Conservation (phyloP, 1,140 invertebrate genomes). For the Scaptomyza pallida region DNA sequence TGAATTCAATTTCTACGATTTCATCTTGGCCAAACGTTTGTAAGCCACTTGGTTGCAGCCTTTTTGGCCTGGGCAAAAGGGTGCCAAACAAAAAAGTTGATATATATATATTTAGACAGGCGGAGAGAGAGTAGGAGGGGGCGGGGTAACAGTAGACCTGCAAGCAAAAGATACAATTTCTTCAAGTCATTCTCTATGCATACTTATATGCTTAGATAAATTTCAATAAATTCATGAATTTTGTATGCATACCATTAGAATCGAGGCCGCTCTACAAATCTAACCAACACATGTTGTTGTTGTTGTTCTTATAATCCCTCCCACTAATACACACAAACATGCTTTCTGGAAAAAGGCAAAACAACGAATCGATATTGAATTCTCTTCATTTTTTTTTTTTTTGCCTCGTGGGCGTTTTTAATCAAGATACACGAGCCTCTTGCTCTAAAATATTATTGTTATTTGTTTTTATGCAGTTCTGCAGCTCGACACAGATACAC, state of each 20-base stretch:
- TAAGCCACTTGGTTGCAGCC: slow-evolving; percentile 50
- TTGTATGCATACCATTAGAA: slow-evolving; percentile 47
- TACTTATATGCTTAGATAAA: slow-evolving; percentile 57
- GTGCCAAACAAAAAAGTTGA: too few relatives aligned
- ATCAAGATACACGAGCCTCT: slow-evolving; percentile 60
- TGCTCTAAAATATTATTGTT: slow-evolving; percentile 51
- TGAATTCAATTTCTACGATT: slow-evolving; percentile 79
- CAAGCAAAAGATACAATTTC: slow-evolving; percentile 44
- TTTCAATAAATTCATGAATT: slow-evolving; percentile 80
- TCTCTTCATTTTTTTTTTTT: slow-evolving; percentile 6
- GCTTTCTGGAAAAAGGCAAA: too few relatives aligned
- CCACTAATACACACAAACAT: slow-evolving; percentile 52
- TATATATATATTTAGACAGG: background rate
- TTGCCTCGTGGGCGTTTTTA: slow-evolving; percentile 56
- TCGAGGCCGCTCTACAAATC: background rate
- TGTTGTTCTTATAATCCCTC: slow-evolving; percentile 46
- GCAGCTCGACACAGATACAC: slow-evolving; percentile 17
- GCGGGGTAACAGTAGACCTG: slow-evolving; percentile 1
- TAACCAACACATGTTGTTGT: slow-evolving; percentile 4
- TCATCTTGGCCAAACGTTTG: slow-evolving; percentile 65
- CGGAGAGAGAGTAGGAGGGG: too few relatives aligned
- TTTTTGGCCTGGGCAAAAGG: slow-evolving; percentile 20
- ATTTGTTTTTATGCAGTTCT: slow-evolving; percentile 48
- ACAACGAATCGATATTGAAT: slow-evolving; percentile 49
- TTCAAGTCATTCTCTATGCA: slow-evolving; percentile 39